Percentiles rank a stretch among this genome's conserved stretches.
These are phyloP conservation scores for Lepidocyrtoides sp. DNA, from an alignment of 2,888 invertebrate species.

Conservation along the genomic window DNA sequence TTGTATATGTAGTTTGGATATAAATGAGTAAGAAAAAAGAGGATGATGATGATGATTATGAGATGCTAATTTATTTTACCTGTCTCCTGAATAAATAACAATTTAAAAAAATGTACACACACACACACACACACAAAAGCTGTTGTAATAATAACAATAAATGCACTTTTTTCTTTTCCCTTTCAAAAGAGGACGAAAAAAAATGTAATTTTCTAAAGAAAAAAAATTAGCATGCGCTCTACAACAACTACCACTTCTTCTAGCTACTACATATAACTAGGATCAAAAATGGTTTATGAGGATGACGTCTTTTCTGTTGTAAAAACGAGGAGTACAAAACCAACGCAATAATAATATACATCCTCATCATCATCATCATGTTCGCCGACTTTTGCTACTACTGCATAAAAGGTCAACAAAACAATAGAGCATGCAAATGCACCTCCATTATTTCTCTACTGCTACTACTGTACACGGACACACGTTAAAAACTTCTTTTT, in stretches of 20 bases:
- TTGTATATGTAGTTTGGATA: too few relatives aligned
- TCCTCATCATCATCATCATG: conserved; percentile 20
- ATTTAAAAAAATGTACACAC: conserved; percentile 4
- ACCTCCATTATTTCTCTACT: not conserved
- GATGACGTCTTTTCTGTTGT: conserved; percentile 8
- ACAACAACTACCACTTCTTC: not conserved
- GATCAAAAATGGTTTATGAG: conserved; percentile 19
- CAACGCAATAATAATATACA: too few relatives aligned
- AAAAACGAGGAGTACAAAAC: not conserved
- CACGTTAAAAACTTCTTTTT: not conserved
- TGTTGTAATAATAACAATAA: conserved; percentile 36
- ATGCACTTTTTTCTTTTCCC: conserved; percentile 50
- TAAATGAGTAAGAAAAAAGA: not conserved
- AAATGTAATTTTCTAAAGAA: conserved; percentile 8
- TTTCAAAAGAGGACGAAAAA: conserved; percentile 1
- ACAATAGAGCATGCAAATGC: conserved; percentile 68
- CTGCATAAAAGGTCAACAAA: conserved; percentile 76
- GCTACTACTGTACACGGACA: not conserved
- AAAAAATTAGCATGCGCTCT: conserved; percentile 37
- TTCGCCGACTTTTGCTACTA: conserved; percentile 33
- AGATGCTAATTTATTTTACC: conserved; percentile 49
- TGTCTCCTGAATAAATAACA: conserved; percentile 43
- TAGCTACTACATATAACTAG: not conserved
- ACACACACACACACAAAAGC: conserved; percentile 13
- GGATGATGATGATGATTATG: conserved; percentile 29